Evolutionary conservation across 2,888 invertebrate species (phyloP), one percentile per base, ranked within the genome.

Genomic region (Rhingia campestris): DNA sequence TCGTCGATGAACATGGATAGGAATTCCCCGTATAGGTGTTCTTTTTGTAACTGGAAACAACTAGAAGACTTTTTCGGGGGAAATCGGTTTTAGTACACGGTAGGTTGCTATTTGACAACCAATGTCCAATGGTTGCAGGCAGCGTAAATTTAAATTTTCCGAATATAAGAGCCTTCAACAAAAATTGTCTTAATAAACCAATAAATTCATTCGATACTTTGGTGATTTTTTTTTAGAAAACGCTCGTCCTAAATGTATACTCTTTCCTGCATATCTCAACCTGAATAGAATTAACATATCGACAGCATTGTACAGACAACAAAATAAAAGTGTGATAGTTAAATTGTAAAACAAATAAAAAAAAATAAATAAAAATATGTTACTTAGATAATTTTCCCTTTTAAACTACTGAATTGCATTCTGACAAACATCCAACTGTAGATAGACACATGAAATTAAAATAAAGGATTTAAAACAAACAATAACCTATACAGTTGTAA

Each of bases 201-300:
- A 12, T 14, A 5, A 7, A 22, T 22, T 22, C 22, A 22, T 22
- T 22, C 22, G 3, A 45, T 14, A 6, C 45, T 14, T 14, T 22
- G 6, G 6, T 22, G 6, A 7, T 9, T 9, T 49, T 9, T 49
- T 7, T 6, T 22, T 6, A 12, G 0, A 9, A 47, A 47, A 6
- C 3, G 22, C 22, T 22, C 22, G 22, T 2, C 14, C 45, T 12
- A 45, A 22, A 47, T 22, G 9, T 5, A 22, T n/a, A 61, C 43
- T 53, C 61, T 61, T 14, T 51, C 59, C 59, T 67, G 75, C 53
- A 51, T 12, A n/a, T 14, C 4, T 3, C 22, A 49, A 58, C 32
- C 49, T 59, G 30, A 56, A 58, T 35, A 69, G 76, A 76, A 76
- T 76, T 32, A 59, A 82, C 82, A 82, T 82, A 82, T 82, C 82